Evolutionary conservation across 2,797 vertebrate species (phyloP), one percentile per base, ranked within the genome.

Genomic region (Sebastes vulpes): DNA sequence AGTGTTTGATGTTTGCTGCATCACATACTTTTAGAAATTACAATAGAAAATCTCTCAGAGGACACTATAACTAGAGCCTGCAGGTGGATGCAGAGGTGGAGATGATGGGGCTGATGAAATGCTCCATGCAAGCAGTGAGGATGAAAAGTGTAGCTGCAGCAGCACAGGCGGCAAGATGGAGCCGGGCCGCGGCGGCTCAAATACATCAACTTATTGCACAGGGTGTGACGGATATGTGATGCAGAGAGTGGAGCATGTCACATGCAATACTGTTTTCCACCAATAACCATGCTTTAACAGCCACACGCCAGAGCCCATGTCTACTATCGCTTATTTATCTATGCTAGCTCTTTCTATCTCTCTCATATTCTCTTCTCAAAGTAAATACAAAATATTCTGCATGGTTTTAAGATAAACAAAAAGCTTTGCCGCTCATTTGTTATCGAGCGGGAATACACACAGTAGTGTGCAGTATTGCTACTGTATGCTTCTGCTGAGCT

Each of bases 401-500:
- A 25, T n/a, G 18, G 6, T 31, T 31, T 7, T 31, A 38, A 31
- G 18, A 56, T 20, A 9, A 31, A 48, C 14, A 57, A 71, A 16
- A 9, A n/a, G 21, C 23, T 67, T 16, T 46, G 3, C 50, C 26
- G 29, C 26, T 70, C 11, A 29, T 57, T 56, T 79, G 60, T 48
- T 67, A n/a, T n/a, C 11, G 52, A 35, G 26, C 50, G 35, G 35
- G 16, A 12, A 57, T 9, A 59, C 42, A 21, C 21, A 10, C 2
- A 12, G 35, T 25, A 12, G 35, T 25, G 61, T 58, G 59, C 28
- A 46, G 25, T 4, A n/a, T 42, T 66, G 72, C 53, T 53, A 67
- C 68, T 79, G 60, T 21, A 35, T 35, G 38, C 56, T 70, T 83
- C 18, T 75, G 58, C 65, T 82, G 59, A 77, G 76, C 72, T 83